Conservation (phyloP, 1,140 invertebrate species). For the Choristoneura fumiferana region DNA sequence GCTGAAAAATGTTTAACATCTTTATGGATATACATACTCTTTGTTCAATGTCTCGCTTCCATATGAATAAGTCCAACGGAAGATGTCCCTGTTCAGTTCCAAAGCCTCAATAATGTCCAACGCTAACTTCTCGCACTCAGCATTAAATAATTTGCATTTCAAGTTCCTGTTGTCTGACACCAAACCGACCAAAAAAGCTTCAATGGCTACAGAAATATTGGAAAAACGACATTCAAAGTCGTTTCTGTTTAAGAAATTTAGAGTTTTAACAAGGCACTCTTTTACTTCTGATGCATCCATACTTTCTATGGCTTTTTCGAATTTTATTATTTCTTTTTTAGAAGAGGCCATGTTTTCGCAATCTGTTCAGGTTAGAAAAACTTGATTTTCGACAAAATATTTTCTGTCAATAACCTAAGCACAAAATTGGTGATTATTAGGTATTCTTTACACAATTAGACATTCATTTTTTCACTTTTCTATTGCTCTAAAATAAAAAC, state of each 20-base stretch:
- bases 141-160: not conserved
- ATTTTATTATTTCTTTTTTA: not conserved
- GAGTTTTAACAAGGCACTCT: constrained; percentile 2
- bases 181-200: constrained; percentile 7
- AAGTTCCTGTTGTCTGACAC: constrained; percentile 4
- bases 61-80: constrained; percentile 4
- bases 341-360: not conserved
- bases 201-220: not conserved
- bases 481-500: too few relatives aligned
- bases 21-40: too few relatives aligned
- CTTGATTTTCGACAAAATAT: too few relatives aligned
- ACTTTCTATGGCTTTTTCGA: not conserved
- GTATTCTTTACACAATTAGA: too few relatives aligned
- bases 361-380: too few relatives aligned
- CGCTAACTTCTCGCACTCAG: not conserved
- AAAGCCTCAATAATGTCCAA: not conserved
- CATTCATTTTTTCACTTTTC: too few relatives aligned
- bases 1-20: too few relatives aligned
- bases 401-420: too few relatives aligned
- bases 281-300: not conserved
- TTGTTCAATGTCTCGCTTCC: too few relatives aligned
- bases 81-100: not conserved
- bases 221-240: constrained; percentile 10
- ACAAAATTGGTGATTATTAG: too few relatives aligned
- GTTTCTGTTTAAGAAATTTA: constrained; percentile 16